These are phyloP conservation scores for Gortyna flavago DNA, from an alignment of 2,888 invertebrate species.

Conservation along the genomic window DNA sequence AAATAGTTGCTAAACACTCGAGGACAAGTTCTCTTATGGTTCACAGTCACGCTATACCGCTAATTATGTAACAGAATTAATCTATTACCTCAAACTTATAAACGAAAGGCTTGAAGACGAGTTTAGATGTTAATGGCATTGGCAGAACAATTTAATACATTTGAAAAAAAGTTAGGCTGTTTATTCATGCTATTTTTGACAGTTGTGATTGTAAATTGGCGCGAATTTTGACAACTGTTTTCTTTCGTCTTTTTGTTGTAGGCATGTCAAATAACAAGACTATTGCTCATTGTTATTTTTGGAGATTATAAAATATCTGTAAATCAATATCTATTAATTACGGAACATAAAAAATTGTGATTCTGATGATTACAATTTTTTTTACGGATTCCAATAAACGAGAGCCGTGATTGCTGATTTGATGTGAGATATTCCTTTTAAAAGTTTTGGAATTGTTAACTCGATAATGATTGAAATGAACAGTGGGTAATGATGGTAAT, in stretches of 20 bases:
- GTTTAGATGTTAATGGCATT: constrained; percentile 56
- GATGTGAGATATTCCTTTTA: background rate
- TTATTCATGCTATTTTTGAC: constrained; percentile 25
- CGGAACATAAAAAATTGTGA: background rate
- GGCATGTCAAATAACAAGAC: background rate
- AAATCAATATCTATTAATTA: background rate
- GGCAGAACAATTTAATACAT: constrained; percentile 38
- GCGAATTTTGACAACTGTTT: constrained; percentile 22
- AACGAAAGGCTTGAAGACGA: constrained; percentile 55
- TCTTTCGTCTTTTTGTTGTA: background rate
- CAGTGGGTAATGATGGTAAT: constrained; percentile 15
- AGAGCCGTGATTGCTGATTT: background rate
- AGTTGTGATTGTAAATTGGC: constrained; percentile 18
- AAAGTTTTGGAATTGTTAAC: background rate
- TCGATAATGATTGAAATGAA: constrained; percentile 20
- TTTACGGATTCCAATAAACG: too few relatives aligned
- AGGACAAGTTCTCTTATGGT: constrained; percentile 85
- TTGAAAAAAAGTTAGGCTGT: constrained; percentile 31
- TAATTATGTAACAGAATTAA: constrained; percentile 86
- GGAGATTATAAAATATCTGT: background rate
- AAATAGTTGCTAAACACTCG: constrained; percentile 77
- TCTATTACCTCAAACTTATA: constrained; percentile 76
- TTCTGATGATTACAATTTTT: background rate
- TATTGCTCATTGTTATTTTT: background rate
- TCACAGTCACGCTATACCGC: constrained; percentile 83